Evolutionary conservation across 2,113 vertebrate species (phyloP), one percentile per base, ranked within the genome.

Genomic region (Todiramphus saurophagus): DNA sequence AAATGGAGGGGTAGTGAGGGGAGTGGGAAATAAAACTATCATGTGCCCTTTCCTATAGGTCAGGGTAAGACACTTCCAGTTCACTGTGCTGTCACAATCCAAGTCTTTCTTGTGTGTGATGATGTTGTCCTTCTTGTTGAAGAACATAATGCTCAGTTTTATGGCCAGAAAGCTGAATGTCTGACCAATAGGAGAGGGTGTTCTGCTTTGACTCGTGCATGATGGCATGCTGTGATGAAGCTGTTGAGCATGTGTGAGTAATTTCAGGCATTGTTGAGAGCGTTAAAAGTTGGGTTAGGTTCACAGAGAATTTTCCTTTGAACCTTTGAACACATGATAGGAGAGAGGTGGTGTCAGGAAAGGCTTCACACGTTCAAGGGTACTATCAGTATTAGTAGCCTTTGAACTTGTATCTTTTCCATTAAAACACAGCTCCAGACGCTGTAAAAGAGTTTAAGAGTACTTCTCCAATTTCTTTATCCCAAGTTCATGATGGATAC

Each of bases 31-130:
- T 50, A 15, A 51, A 82, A 37, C 30, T 51, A 18, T 69, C 3
- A 2, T 46, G 15, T 43, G 5, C 16, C 70, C 2, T 60, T 31
- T 79, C 4, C 8, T 78, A 1, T 33, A 41, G 1, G 3, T 55
- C 5, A 46, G 17, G 5, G 10, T 85, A 37, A 83, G 41, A 85
- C 79, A 44, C 31, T 87, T 90, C 11, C 17, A 44, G 10, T 79
- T 92, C 37, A 50, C 20, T 43, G 20, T 48, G 3, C 30, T 53
- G 16, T 37, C 23, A 28, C 33, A 21, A 31, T 77, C 15, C 16
- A 74, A 17, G 19, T 74, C 50, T 44, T 69, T 16, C 14, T 84
- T 82, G 25, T 82, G 25, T 66, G 23, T 28, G 30, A 17, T 41
- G 25, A 41, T 31, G 50, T 81, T 5, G 2, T 48, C 16, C 5